Evolutionary conservation across 2,888 invertebrate species (phyloP), one percentile per base, ranked within the genome.

Genomic region (Leptura quadrifasciata): DNA sequence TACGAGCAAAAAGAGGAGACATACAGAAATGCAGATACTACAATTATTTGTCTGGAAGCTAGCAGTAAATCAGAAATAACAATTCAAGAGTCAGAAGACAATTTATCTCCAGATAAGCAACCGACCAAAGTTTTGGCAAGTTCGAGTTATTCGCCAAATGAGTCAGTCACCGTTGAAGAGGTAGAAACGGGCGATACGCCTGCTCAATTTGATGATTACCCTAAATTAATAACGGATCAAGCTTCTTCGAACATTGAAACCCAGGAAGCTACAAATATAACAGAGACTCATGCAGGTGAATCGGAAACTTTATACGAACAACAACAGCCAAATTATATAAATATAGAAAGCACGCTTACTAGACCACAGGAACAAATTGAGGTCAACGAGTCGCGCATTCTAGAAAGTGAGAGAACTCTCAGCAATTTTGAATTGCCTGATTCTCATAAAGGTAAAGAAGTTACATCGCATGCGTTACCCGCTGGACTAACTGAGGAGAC

Each of bases 71-170:
- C 91, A 8, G 91, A 92, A 82, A 90, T 93, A 0, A 86, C 92
- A n/a, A 85, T 93, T 9, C 93, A 94, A 88, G 95, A 95, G 89
- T 91, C 92, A 57, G 94, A 94, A 90, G 91, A 90, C 61, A 89
- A 91, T 61, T 91, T 94, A 27, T 82, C 88, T 15, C 85, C 90
- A 17, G 90, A 90, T 73, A 90, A 90, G 64, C 90, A 91, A 70
- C 92, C 92, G 76, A 88, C 89, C 17, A 85, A 87, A 73, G 91
- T 89, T 21, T 87, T 88, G 61, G 94, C 94, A n/a, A 92, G 92
- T 84, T 85, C 91, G 52, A 91, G 90, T 21, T 81, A 95, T 9
- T 91, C 91, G 77, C 89, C 92, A 27, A 90, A 91, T 80, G 93
- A 94, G 86, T 89, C 93, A 47, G 85, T 95, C 0, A 89, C 91